A percentile compares a stretch with the other conserved stretches of the same genome.
These are phyloP conservation scores for Cnemophilus loriae DNA, from an alignment of 2,113 vertebrate species.

Conservation along the genomic window DNA sequence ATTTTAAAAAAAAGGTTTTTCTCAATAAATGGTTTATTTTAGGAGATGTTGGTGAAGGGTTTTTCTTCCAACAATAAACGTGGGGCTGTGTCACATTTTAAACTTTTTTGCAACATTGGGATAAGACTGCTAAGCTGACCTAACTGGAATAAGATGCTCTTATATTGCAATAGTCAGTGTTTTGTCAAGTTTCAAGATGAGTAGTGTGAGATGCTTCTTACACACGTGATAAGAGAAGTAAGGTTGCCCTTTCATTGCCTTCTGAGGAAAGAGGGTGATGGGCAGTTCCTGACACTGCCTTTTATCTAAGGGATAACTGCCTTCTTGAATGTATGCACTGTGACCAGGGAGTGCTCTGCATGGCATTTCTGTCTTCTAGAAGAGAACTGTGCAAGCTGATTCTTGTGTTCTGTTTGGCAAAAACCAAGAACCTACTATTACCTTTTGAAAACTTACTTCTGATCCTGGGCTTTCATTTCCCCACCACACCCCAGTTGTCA, in stretches of 20 bases:
- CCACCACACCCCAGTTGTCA: neutral
- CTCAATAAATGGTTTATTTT: conserved; percentile 90
- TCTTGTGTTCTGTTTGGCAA: neutral
- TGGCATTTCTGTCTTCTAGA: neutral
- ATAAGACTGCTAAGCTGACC: neutral
- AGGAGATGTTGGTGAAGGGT: conserved; percentile 58
- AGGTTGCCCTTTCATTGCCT: neutral
- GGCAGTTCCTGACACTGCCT: neutral
- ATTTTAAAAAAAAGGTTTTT: conserved; percentile 67
- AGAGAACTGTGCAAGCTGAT: neutral
- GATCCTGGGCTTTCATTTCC: neutral
- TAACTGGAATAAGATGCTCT: neutral
- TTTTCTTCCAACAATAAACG: neutral
- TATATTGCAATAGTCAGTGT: neutral
- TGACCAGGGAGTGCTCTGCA: neutral
- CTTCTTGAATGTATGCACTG: neutral
- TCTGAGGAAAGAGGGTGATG: neutral
- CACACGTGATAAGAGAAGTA: neutral
- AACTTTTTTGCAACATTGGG: neutral
- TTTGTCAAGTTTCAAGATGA: neutral
- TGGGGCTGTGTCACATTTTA: neutral
- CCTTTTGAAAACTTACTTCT: neutral
- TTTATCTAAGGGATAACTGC: neutral
- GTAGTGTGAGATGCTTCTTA: neutral
- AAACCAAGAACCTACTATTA: neutral